phyloP scores from a whole-genome alignment of 1,140 invertebrate genomes.

The Leucophenga varia region DNA sequence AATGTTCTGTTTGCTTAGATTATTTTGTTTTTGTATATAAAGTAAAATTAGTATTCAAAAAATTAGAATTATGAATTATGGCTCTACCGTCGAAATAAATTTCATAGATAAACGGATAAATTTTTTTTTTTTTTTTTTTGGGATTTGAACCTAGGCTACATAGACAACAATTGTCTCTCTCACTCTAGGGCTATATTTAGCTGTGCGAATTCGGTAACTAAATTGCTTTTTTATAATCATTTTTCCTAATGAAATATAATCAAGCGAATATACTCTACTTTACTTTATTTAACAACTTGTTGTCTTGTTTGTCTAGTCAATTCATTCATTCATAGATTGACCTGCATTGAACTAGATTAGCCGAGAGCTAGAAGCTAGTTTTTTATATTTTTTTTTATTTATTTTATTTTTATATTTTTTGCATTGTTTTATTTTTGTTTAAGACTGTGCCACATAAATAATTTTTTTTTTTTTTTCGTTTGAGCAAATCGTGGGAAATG shows the following conservation, averaged over 20 bases:
- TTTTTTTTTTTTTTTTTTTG: not conserved
- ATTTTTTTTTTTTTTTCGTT: conserved; percentile 8
- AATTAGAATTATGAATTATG: not conserved
- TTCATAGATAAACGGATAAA: not conserved
- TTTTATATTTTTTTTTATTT: conserved; percentile 10
- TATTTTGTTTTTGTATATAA: not conserved
- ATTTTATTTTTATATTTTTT: not conserved
- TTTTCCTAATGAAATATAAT: not conserved
- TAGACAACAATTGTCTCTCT: not conserved
- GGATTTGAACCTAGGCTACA: not conserved
- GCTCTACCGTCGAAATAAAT: not conserved
- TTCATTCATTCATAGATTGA: too few relatives aligned
- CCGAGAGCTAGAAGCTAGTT: too few relatives aligned
- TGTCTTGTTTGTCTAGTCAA: too few relatives aligned
- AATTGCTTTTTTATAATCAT: not conserved
- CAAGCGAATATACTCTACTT: not conserved
- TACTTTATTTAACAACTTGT: not conserved
- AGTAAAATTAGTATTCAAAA: not conserved
- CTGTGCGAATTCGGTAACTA: not conserved
- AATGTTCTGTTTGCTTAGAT: not conserved
- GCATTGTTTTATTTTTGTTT: conserved; percentile 1
- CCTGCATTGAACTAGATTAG: not conserved
- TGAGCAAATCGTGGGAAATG: conserved; percentile 25
- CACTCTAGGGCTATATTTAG: not conserved
- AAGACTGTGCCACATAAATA: conserved; percentile 11